Evolutionary conservation across 1,140 invertebrate genomes (phyloP).

Genomic region (silkworm (Bombyx mori)): ASM3026992v2 NC_085123.1:10986501-10987000

Average conservation of each 20-base stretch:
- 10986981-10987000: too few relatives aligned
- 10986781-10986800: constrained; percentile 59
- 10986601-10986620: too few relatives aligned
- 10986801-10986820: constrained; percentile 43
- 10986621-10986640: too few relatives aligned
- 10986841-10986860: constrained; percentile 22
- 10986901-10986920: constrained; percentile 23
- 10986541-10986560: too few relatives aligned
- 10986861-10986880: constrained; percentile 19
- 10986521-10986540: too few relatives aligned
- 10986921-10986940: background rate
- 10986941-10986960: background rate
- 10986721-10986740: too few relatives aligned
- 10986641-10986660: too few relatives aligned
- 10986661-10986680: background rate
- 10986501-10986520: too few relatives aligned
- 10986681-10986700: background rate
- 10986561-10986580: too few relatives aligned
- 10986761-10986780: constrained; percentile 14
- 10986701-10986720: too few relatives aligned
- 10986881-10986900: constrained; percentile 66
- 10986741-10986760: background rate
- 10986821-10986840: constrained; percentile 33
- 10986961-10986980: background rate
- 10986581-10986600: too few relatives aligned